phyloP scores from a whole-genome alignment of 2,797 vertebrate species.

The Lepus townsendii region DNA sequence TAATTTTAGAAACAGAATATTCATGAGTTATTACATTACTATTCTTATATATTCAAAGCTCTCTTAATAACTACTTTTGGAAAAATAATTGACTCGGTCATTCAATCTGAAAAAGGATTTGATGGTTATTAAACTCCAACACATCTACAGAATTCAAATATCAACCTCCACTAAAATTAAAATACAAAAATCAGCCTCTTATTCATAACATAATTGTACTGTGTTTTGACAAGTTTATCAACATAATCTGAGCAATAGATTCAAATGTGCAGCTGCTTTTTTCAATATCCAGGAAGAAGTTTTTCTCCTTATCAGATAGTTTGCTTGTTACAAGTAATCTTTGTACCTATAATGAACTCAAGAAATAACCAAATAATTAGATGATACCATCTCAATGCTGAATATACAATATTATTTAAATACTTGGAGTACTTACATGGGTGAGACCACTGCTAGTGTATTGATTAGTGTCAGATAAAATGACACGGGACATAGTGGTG shows the following conservation, averaged over 20 bases:
- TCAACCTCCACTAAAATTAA: slow-evolving; percentile 86
- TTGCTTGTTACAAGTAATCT: slow-evolving; percentile 38
- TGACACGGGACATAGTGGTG: not conserved
- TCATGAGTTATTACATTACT: slow-evolving; percentile 81
- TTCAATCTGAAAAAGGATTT: slow-evolving; percentile 86
- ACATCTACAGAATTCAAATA: slow-evolving; percentile 86
- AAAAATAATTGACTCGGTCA: slow-evolving; percentile 88
- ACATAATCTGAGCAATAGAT: slow-evolving; percentile 20
- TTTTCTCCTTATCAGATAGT: slow-evolving; percentile 30
- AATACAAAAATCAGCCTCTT: slow-evolving; percentile 81
- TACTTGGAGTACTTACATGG: not conserved
- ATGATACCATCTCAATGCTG: not conserved
- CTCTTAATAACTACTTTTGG: slow-evolving; percentile 84
- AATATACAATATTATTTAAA: slow-evolving; percentile 15
- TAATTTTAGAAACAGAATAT: slow-evolving; percentile 86
- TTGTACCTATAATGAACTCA: slow-evolving; percentile 1
- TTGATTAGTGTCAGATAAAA: not conserved
- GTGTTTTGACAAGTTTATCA: slow-evolving; percentile 79
- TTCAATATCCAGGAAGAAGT: slow-evolving; percentile 21
- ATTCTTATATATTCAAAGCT: slow-evolving; percentile 82
- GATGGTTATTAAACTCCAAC: slow-evolving; percentile 86
- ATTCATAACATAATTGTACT: slow-evolving; percentile 73
- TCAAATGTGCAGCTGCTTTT: slow-evolving; percentile 64
- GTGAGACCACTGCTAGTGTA: not conserved
- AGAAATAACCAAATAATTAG: slow-evolving; percentile 47